These are phyloP conservation scores for Odontocerum albicorne DNA, from an alignment of 2,888 invertebrate genomes.

Conservation along the genomic window DNA sequence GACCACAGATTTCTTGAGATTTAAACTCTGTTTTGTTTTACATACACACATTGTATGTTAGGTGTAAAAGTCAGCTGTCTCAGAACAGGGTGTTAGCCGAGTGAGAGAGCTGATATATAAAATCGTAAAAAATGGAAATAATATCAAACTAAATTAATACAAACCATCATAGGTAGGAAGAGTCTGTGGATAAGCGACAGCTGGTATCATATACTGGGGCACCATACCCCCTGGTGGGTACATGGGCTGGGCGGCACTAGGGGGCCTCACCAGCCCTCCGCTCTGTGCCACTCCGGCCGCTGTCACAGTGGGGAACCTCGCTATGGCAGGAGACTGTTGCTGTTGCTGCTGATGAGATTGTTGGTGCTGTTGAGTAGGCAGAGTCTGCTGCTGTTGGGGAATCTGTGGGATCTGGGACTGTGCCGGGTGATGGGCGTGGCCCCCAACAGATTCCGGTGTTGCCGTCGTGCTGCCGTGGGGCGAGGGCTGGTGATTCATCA, in stretches of 20 bases:
- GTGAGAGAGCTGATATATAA: no score
- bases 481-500: conserved; percentile 9
- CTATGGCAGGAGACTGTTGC: neutral
- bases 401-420: neutral
- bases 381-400: neutral
- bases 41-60: no score
- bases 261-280: no score
- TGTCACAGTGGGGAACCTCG: neutral
- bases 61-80: no score
- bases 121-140: no score
- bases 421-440: neutral
- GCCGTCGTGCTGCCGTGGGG: conserved; percentile 29
- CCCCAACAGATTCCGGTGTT: conserved; percentile 22
- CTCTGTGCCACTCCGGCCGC: neutral
- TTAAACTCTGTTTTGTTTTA: no score
- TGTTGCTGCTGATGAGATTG: neutral
- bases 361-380: neutral
- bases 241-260: neutral
- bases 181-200: conserved; percentile 25
- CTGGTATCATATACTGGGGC: conserved; percentile 15
- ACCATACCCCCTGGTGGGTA: neutral
- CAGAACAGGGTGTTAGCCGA: no score
- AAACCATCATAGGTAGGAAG: conserved; percentile 34
- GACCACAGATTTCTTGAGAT: no score
- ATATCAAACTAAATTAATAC: no score